phyloP scores from a whole-genome alignment of 1,140 invertebrate species.

The Bombus confusus region DNA sequence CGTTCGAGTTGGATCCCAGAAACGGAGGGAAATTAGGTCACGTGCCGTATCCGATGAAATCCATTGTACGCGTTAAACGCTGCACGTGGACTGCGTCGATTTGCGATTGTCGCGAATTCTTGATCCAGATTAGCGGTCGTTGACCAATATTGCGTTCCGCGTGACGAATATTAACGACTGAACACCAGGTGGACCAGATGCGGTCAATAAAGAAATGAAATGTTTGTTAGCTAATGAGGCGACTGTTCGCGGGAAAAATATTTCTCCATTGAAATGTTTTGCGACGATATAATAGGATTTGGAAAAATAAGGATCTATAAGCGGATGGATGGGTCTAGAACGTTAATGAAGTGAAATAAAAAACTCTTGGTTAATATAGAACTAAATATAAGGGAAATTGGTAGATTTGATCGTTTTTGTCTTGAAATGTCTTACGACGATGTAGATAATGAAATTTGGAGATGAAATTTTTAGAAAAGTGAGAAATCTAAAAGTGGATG shows the following conservation, averaged over 20 bases:
- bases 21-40: conserved; percentile 65
- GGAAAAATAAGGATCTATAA: no score
- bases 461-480: no score
- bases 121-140: conserved; percentile 47
- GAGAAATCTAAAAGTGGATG: no score
- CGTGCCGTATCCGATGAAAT: conserved; percentile 57
- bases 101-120: conserved; percentile 58
- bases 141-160: conserved; percentile 42
- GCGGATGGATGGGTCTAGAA: no score
- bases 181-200: not conserved
- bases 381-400: no score
- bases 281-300: not conserved
- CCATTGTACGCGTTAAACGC: conserved; percentile 50
- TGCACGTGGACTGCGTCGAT: conserved; percentile 45
- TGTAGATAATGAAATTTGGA: no score
- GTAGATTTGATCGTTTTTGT: no score
- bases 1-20: conserved; percentile 58
- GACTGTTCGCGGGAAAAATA: not conserved
- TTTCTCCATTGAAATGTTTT: not conserved
- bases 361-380: no score
- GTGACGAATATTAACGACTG: conserved; percentile 32
- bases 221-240: conserved; percentile 26
- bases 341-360: no score
- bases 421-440: no score
- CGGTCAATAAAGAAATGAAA: conserved; percentile 12